Evolutionary conservation across 2,797 vertebrate genomes (phyloP), one percentile per base, ranked within the genome.

Genomic region (Morus bassanus): DNA sequence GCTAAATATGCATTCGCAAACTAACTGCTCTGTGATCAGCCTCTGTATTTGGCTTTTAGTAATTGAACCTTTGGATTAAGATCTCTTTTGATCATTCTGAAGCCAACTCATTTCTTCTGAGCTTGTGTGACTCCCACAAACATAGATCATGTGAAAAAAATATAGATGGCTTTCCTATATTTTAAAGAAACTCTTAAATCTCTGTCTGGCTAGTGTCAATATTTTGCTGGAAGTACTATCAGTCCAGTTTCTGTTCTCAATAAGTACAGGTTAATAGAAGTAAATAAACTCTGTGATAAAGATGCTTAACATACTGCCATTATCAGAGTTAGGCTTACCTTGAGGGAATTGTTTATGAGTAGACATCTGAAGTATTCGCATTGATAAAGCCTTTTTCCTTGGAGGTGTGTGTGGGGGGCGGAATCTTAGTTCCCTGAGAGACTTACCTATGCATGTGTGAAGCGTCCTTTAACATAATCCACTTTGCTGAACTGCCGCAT

Each of bases 41-140:
- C 70, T 92, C 75, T 95, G 67, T 64, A 89, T 85, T 60, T 97
- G 85, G 60, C 56, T 91, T 88, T 81, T 77, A 43, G 48, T 67
- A 63, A 60, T n/a, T 0, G 2, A 57, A 60, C 27, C 31, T 95
- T 76, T 89, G 70, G 91, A 61, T 88, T 84, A 91, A 93, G 84
- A 69, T 88, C 23, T 95, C 81, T 92, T 85, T 91, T 96, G 89
- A 59, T 85, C 70, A 27, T 93, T 91, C 93, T 96, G 77, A 97
- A 91, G 67, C 61, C 63, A 95, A 67, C 92, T 85, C 8, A 92
- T 95, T 94, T 53, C 51, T 53, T 53, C 64, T 74, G 86, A 94
- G 64, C 43, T 87, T 21, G 46, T 88, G 88, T 67, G 64, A 90
- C 53, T 89, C 50, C 51, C 33, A 41, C 60, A 76, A 37, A 81